These are phyloP conservation scores for Leucoraja erinaceus DNA, from an alignment of 2,113 vertebrate genomes.

Conservation along the genomic window DNA sequence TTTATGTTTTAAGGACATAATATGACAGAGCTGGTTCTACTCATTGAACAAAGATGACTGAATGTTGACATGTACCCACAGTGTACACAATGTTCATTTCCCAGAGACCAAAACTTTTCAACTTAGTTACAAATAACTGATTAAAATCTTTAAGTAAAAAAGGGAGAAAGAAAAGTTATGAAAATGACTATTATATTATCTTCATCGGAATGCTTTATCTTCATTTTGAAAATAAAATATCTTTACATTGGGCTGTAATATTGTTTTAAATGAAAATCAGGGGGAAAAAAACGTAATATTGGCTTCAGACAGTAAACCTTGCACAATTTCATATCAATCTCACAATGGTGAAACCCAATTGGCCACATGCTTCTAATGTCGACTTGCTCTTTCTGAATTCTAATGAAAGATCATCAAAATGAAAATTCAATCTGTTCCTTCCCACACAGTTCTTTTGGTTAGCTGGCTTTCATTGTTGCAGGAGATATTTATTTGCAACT, in stretches of 20 bases:
- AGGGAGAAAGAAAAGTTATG: neutral
- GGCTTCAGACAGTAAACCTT: neutral
- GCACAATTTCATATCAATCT: neutral
- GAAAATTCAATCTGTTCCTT: neutral
- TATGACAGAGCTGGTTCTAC: neutral
- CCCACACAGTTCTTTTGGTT: neutral
- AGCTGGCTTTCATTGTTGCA: neutral
- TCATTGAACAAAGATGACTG: neutral
- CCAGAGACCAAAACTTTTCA: neutral
- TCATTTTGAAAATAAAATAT: neutral
- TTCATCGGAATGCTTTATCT: neutral
- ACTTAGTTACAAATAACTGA: neutral
- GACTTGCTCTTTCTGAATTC: no score
- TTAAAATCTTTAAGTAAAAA: neutral
- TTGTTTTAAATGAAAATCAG: neutral
- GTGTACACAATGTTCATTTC: neutral
- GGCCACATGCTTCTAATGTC: neutral
- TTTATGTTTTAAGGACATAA: neutral
- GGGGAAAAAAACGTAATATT: neutral
- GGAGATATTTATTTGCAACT: neutral
- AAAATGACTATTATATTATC: neutral
- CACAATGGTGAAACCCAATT: neutral
- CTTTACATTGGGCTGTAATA: neutral
- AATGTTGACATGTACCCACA: neutral
- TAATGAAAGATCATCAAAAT: no score